phyloP scores from a whole-genome alignment of 2,888 invertebrate genomes.

The Actias luna region DNA sequence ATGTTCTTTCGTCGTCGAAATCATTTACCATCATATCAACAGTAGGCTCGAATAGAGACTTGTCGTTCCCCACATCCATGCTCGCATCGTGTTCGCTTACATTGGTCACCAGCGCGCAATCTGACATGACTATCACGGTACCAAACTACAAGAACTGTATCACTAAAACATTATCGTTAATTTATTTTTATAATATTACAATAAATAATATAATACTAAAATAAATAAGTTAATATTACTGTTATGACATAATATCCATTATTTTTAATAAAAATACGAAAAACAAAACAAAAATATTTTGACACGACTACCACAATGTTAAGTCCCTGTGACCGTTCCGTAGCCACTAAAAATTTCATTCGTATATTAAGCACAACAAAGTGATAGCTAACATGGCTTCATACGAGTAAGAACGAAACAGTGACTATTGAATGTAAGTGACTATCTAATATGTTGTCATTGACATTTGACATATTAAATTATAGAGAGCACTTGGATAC shows the following conservation, averaged over 20 bases:
- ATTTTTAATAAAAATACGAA: slow-evolving; percentile 42
- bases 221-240: slow-evolving; percentile 53
- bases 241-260: slow-evolving; percentile 50
- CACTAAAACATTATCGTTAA: slow-evolving; percentile 60
- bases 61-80: slow-evolving; percentile 80
- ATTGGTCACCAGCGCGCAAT: slow-evolving; percentile 79
- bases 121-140: slow-evolving; percentile 76
- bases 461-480: background rate
- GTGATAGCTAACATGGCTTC: background rate
- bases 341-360: background rate
- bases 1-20: slow-evolving; percentile 97
- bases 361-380: background rate
- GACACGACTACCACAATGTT: slow-evolving; percentile 57
- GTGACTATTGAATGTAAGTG: background rate
- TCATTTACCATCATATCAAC: slow-evolving; percentile 98
- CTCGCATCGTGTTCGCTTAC: slow-evolving; percentile 80
- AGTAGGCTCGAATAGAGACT: slow-evolving; percentile 92
- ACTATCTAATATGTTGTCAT: background rate
- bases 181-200: slow-evolving; percentile 37
- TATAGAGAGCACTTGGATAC: background rate
- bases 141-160: slow-evolving; percentile 52
- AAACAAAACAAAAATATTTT: slow-evolving; percentile 79
- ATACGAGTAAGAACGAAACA: background rate
- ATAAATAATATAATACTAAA: slow-evolving; percentile 38
- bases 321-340: background rate